Percentiles rank a stretch among this genome's conserved stretches.
Evolutionary conservation across 2,888 invertebrate species (phyloP).

Genomic region (Galerucella nymphaeae): DNA sequence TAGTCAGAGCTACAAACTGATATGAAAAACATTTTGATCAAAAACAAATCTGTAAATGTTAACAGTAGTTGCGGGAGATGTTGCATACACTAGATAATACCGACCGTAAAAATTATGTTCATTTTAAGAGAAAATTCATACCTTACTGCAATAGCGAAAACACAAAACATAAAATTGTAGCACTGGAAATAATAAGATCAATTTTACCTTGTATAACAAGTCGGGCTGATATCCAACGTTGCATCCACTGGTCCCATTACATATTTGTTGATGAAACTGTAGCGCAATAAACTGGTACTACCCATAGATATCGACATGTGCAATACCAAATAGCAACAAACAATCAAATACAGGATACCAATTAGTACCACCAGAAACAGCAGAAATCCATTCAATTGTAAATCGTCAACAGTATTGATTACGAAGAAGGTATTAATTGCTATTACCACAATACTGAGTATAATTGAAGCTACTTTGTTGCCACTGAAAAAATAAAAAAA

Average conservation of each 20-base stretch:
- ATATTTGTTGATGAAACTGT: constrained; percentile 70
- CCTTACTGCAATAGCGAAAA: too few relatives aligned
- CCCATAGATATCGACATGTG: constrained; percentile 79
- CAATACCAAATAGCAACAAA: constrained; percentile 80
- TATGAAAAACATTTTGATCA: too few relatives aligned
- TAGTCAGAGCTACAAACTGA: too few relatives aligned
- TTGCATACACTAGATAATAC: too few relatives aligned
- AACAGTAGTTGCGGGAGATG: too few relatives aligned
- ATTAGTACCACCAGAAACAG: constrained; percentile 69
- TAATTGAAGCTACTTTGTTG: constrained; percentile 75
- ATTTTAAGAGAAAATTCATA: too few relatives aligned
- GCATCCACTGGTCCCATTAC: constrained; percentile 68
- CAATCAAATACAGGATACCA: constrained; percentile 75
- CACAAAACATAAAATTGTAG: too few relatives aligned
- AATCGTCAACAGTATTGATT: constrained; percentile 68
- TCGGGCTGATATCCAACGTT: constrained; percentile 67
- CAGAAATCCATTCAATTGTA: constrained; percentile 63
- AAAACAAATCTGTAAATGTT: too few relatives aligned
- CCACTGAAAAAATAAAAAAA: constrained; percentile 67
- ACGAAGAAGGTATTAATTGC: constrained; percentile 85
- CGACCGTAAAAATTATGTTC: too few relatives aligned
- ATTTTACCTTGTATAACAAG: constrained; percentile 71
- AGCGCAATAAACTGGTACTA: constrained; percentile 67
- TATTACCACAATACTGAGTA: constrained; percentile 78
- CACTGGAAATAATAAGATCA: neutral